These are phyloP conservation scores for Sorex fumeus DNA, from an alignment of 2,113 vertebrate species.

Conservation along the genomic window DNA sequence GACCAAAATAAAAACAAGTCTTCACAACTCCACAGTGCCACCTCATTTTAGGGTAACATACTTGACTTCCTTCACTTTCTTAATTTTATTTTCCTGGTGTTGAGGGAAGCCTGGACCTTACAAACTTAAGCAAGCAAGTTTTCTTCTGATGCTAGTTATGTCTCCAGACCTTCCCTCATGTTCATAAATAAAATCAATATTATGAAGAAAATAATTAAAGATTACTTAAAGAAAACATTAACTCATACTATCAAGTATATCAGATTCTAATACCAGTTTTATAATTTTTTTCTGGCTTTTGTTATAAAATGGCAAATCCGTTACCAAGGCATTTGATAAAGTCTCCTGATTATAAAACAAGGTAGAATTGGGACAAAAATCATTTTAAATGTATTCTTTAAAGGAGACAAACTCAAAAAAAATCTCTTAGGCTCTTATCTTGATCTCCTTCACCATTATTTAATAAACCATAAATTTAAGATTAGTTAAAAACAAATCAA, in stretches of 20 bases:
- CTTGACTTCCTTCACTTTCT: conserved; percentile 27
- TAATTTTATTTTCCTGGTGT: too few relatives aligned
- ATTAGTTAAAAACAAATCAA: not conserved
- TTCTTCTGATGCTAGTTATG: too few relatives aligned
- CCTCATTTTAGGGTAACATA: not conserved
- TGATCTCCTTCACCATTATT: too few relatives aligned
- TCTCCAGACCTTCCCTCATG: too few relatives aligned
- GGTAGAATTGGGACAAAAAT: not conserved
- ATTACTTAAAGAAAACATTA: conserved; percentile 16
- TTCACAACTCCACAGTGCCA: not conserved
- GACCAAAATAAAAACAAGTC: not conserved
- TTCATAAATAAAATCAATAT: too few relatives aligned
- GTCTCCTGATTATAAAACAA: conserved; percentile 24
- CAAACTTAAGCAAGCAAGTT: too few relatives aligned
- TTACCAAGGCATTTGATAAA: not conserved
- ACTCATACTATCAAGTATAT: not conserved
- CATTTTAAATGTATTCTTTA: conserved; percentile 11
- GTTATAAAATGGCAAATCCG: not conserved
- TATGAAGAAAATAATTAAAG: too few relatives aligned
- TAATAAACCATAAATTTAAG: too few relatives aligned
- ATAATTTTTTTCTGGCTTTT: not conserved
- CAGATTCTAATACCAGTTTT: not conserved
- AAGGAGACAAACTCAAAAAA: not conserved
- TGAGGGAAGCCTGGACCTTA: too few relatives aligned
- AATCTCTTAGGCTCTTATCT: not conserved